Percentiles rank a stretch among this genome's conserved stretches.
These are phyloP conservation scores for Clarias pachynema DNA, from an alignment of 2,797 vertebrate genomes.

Conservation along the genomic window DNA sequence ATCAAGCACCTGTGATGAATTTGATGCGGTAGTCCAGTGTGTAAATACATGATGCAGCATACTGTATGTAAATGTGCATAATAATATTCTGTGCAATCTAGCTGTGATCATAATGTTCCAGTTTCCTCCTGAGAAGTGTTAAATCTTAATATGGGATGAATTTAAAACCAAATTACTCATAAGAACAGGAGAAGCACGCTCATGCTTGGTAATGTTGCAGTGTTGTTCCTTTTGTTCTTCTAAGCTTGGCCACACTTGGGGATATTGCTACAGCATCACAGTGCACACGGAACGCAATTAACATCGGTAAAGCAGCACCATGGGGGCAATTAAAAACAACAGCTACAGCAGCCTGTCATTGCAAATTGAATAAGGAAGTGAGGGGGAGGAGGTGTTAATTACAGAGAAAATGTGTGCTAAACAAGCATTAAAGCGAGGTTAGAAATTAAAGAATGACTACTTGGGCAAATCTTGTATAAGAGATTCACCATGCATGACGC, in stretches of 20 bases:
- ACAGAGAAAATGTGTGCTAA: constrained; percentile 80
- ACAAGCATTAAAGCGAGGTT: constrained; percentile 83
- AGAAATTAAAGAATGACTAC: constrained; percentile 71
- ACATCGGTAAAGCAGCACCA: constrained; percentile 97
- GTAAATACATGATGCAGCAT: not conserved
- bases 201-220: constrained; percentile 83
- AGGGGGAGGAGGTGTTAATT: constrained; percentile 91
- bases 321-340: constrained; percentile 97
- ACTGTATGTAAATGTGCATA: not conserved
- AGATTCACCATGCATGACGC: not conserved
- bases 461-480: constrained; percentile 46
- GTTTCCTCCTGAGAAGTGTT: constrained; percentile 54
- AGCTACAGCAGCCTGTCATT: constrained; percentile 92
- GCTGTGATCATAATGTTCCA: not conserved
- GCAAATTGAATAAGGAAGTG: constrained; percentile 93
- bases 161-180: constrained; percentile 89
- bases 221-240: constrained; percentile 84
- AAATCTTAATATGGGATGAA: constrained; percentile 91
- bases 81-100: not conserved
- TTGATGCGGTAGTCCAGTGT: not conserved
- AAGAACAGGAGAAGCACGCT: constrained; percentile 85
- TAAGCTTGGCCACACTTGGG: constrained; percentile 90
- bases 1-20: not conserved
- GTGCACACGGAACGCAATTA: constrained; percentile 94
- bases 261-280: constrained; percentile 86